Conservation (phyloP, 2,888 invertebrate species). For the Pecten maximus region DNA sequence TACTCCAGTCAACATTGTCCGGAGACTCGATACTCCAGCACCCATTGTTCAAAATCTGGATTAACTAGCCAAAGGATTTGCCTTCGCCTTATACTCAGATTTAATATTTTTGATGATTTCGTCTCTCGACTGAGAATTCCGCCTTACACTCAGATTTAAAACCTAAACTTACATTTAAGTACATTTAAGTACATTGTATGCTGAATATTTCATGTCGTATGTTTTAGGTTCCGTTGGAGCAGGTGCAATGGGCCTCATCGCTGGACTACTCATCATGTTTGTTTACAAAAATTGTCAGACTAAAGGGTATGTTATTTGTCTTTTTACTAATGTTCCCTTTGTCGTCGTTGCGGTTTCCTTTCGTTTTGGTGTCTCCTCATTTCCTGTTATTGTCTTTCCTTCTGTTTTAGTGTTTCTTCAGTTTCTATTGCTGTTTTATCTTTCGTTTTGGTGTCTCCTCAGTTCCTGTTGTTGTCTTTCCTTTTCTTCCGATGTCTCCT, state of each 20-base stretch:
- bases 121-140: too few species aligned
- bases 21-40: too few species aligned
- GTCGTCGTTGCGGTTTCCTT: not conserved
- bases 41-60: too few species aligned
- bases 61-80: too few species aligned
- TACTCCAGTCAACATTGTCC: too few species aligned
- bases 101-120: too few species aligned
- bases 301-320: not conserved
- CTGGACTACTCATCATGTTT: constrained; percentile 5
- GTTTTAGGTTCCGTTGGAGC: not conserved
- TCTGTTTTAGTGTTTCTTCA: not conserved
- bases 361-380: not conserved
- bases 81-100: too few species aligned
- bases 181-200: too few species aligned
- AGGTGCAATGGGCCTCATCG: not conserved
- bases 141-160: too few species aligned
- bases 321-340: not conserved
- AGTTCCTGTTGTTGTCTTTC: not conserved
- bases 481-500: not conserved
- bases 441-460: not conserved
- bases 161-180: too few species aligned
- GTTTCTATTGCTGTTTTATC: not conserved
- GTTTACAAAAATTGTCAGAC: not conserved
- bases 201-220: too few species aligned
- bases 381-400: not conserved